Percentiles rank a stretch among this genome's conserved stretches.
phyloP scores from a whole-genome alignment of 1,140 invertebrate genomes.

The Brachionus koreanus region DNA sequence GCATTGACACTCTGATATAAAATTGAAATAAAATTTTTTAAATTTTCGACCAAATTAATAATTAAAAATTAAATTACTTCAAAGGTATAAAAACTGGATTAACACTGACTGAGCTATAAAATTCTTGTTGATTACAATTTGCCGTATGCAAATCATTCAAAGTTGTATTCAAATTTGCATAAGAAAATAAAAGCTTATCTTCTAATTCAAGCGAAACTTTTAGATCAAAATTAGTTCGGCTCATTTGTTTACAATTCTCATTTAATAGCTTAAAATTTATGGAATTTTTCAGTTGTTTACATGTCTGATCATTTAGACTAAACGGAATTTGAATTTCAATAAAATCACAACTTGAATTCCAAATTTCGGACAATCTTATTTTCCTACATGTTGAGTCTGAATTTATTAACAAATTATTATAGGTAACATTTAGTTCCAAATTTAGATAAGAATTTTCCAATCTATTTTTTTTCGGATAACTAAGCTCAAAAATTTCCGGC shows the following conservation, averaged over 20 bases:
- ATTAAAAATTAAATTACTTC: background rate
- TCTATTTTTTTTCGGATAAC: background rate
- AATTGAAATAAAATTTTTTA: background rate
- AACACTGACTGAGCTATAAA: conserved; percentile 36
- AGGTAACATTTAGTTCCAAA: background rate
- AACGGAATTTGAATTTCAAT: conserved; percentile 34
- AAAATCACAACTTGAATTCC: conserved; percentile 17
- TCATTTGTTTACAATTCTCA: background rate
- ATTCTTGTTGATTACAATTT: conserved; percentile 38
- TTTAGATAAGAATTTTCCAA: conserved; percentile 2
- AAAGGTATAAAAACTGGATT: conserved; percentile 35
- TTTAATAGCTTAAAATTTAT: conserved; percentile 6
- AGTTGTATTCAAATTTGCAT: conserved; percentile 36
- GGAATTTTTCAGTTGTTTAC: conserved; percentile 11
- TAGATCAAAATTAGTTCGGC: background rate
- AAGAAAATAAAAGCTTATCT: conserved; percentile 26
- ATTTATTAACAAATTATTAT: conserved; percentile 11
- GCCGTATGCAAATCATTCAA: conserved; percentile 5
- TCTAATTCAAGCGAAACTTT: conserved; percentile 16
- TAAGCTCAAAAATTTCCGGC: conserved; percentile 12
- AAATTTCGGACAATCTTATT: conserved; percentile 11
- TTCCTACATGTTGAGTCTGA: background rate
- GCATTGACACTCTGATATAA: background rate
- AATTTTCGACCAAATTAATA: background rate
- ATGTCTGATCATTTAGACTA: background rate